Conservation (phyloP, 2,113 vertebrate genomes). For the Geococcyx californianus region DNA sequence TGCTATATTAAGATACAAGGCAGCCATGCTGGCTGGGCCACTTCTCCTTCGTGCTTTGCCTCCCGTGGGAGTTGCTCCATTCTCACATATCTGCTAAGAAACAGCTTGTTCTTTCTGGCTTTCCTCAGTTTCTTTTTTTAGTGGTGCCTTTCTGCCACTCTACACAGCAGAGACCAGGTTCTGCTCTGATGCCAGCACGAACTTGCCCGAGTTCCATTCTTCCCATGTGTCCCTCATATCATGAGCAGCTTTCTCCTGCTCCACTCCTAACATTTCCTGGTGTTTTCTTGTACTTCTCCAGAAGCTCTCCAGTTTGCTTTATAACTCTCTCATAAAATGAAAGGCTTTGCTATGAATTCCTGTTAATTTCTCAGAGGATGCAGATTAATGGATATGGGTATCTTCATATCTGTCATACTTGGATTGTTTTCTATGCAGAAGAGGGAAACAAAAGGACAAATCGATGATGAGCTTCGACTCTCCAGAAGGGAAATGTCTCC, state of each 20-base stretch:
- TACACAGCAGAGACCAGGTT: not conserved
- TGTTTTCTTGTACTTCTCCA: not conserved
- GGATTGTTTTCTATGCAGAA: not conserved
- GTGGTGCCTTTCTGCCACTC: not conserved
- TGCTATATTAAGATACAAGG: slow-evolving; percentile 29
- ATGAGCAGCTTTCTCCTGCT: not conserved
- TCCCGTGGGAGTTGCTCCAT: slow-evolving; percentile 46
- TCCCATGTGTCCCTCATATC: not conserved
- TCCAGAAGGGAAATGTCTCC: not conserved
- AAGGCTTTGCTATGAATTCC: not conserved
- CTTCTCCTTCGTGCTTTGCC: not conserved
- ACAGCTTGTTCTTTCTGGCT: slow-evolving; percentile 37
- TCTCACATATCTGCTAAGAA: slow-evolving; percentile 37
- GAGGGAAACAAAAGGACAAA: not conserved
- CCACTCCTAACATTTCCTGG: not conserved
- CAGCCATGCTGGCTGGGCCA: slow-evolving; percentile 7
- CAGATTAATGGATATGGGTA: not conserved
- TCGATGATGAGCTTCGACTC: not conserved
- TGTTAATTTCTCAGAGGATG: not conserved
- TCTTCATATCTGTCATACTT: not conserved
- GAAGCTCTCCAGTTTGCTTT: not conserved
- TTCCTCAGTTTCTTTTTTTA: slow-evolving; percentile 50
- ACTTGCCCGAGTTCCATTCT: not conserved
- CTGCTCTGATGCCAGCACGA: not conserved
- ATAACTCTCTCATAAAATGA: not conserved